A percentile compares a stretch with the other conserved stretches of the same genome.
phyloP scores from a whole-genome alignment of 2,888 invertebrate genomes.

The Drosophila austrosaltans region DNA sequence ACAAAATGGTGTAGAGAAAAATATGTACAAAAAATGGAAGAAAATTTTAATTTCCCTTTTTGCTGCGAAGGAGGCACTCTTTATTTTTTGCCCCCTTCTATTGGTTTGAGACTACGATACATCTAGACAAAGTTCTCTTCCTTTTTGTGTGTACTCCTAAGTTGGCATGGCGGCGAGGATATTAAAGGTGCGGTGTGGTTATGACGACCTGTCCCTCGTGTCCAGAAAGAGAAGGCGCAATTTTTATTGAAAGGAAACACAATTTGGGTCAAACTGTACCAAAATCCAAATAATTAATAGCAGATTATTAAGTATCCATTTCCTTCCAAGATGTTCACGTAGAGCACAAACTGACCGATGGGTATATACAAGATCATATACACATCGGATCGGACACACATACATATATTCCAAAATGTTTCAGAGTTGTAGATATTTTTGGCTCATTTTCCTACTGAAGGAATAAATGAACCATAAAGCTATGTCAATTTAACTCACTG shows the following conservation, averaged over 20 bases:
- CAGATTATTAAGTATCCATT: no score
- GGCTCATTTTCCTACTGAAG: no score
- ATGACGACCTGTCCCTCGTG: background rate
- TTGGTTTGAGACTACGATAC: background rate
- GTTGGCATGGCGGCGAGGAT: background rate
- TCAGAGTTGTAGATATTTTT: no score
- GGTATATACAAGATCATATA: background rate
- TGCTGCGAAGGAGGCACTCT: constrained; percentile 7
- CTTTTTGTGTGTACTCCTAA: background rate
- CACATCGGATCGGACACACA: no score
- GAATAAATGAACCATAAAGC: no score
- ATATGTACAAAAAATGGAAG: constrained; percentile 14
- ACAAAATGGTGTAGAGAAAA: constrained; percentile 54
- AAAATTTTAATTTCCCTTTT: constrained; percentile 12
- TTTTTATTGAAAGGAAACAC: background rate
- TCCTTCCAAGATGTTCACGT: no score
- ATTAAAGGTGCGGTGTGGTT: background rate
- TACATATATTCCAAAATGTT: no score
- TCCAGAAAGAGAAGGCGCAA: background rate
- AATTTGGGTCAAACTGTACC: constrained; percentile 13
- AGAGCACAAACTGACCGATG: no score
- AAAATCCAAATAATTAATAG: background rate
- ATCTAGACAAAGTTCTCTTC: background rate
- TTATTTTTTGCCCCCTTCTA: background rate
- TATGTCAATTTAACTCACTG: background rate